Evolutionary conservation across 2,113 vertebrate species (phyloP).

Genomic region (Erythrolamprus reginae): DNA sequence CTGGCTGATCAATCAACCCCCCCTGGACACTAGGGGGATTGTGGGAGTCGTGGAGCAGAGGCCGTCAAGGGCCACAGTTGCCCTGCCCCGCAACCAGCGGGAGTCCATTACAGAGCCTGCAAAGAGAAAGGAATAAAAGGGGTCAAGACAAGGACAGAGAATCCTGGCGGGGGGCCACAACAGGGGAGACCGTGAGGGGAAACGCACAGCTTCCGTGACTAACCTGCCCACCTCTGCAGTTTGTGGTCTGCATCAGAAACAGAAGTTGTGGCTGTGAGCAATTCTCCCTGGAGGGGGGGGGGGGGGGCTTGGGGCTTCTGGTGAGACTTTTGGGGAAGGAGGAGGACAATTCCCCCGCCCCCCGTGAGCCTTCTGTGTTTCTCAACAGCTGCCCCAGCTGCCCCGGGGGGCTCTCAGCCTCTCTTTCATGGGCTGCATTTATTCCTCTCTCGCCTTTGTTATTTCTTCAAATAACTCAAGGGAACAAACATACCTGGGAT

Average conservation of each 20-base stretch:
- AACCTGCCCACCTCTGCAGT: background rate
- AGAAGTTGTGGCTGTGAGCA: background rate
- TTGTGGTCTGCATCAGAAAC: background rate
- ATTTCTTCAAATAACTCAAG: background rate
- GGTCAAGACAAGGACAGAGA: no score
- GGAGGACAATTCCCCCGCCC: background rate
- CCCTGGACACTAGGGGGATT: background rate
- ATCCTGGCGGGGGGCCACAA: background rate
- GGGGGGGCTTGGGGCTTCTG: no score
- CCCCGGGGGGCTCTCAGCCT: background rate
- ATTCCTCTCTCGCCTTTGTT: background rate
- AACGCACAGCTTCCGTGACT: background rate
- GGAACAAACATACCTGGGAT: background rate
- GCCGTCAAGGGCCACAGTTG: background rate
- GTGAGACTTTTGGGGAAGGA: background rate
- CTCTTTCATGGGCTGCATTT: background rate
- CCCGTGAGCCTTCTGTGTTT: background rate
- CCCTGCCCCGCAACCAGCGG: background rate
- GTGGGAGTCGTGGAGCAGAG: background rate
- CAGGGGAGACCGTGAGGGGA: no score
- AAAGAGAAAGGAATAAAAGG: background rate
- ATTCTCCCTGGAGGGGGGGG: accelerated
- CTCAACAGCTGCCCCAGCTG: background rate
- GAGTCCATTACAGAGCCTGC: no score
- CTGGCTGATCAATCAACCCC: background rate